phyloP scores from a whole-genome alignment of 2,888 invertebrate species.

The Cheilosia scutellata region DNA sequence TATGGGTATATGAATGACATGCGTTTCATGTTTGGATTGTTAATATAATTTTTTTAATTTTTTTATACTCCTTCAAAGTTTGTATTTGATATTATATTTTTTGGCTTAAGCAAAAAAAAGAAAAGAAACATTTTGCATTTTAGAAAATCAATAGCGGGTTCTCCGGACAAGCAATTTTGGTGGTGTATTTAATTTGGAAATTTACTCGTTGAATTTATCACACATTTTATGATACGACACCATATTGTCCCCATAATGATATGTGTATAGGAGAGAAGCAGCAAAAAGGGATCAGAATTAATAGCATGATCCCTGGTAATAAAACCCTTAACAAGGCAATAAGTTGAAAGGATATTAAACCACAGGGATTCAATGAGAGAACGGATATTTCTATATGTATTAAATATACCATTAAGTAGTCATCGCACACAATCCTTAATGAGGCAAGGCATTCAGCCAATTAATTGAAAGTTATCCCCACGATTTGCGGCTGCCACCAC shows the following conservation, averaged over 20 bases:
- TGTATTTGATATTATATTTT: too few species aligned
- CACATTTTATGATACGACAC: not conserved
- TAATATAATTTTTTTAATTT: too few species aligned
- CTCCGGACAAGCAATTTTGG: too few species aligned
- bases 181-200: too few species aligned
- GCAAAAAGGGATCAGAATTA: constrained; percentile 18
- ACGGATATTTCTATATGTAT: constrained; percentile 5
- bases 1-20: too few species aligned
- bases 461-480: constrained; percentile 52
- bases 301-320: constrained; percentile 32
- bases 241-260: constrained; percentile 1
- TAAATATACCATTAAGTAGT: constrained; percentile 47
- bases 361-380: constrained; percentile 37
- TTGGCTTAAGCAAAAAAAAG: too few species aligned
- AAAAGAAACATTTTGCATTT: too few species aligned
- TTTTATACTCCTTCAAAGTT: too few species aligned
- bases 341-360: constrained; percentile 48
- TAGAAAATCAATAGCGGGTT: too few species aligned
- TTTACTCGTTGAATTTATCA: too few species aligned
- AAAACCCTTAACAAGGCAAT: constrained; percentile 41
- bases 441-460: constrained; percentile 45
- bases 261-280: not conserved
- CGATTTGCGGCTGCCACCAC: constrained; percentile 35
- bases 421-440: constrained; percentile 48
- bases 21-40: too few species aligned